Percentiles rank a stretch among this genome's conserved stretches.
These are phyloP conservation scores for Capricornis sumatraensis DNA, from an alignment of 2,113 vertebrate species.

Conservation along the genomic window DNA sequence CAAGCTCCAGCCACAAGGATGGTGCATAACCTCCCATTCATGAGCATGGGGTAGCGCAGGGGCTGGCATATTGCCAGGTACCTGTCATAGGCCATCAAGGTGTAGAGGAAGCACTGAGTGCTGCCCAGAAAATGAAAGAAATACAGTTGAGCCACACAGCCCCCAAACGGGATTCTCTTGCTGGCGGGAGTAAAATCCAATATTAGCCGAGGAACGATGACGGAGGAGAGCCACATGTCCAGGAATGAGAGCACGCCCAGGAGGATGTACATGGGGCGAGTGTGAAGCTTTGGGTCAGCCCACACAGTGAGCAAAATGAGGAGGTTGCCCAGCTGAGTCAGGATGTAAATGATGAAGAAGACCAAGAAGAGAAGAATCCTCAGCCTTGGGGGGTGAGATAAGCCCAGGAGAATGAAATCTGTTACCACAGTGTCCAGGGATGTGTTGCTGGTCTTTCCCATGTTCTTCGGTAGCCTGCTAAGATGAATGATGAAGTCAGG, in stretches of 20 bases:
- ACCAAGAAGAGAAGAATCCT: constrained; percentile 58
- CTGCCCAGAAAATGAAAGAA: constrained; percentile 63
- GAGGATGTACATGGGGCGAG: constrained; percentile 73
- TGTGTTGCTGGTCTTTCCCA: too few relatives aligned
- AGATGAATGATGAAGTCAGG: too few relatives aligned
- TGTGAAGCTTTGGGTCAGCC: constrained; percentile 57
- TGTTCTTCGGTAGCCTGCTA: too few relatives aligned
- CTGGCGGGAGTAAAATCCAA: not conserved
- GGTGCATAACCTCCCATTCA: constrained; percentile 65
- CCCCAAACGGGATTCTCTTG: constrained; percentile 63
- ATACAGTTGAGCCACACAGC: constrained; percentile 79
- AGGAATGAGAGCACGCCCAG: constrained; percentile 70
- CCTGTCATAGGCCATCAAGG: constrained; percentile 82
- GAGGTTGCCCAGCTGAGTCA: constrained; percentile 72
- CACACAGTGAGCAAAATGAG: constrained; percentile 65
- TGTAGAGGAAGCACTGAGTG: constrained; percentile 77
- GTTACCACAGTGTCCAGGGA: not conserved
- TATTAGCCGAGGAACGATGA: constrained; percentile 46
- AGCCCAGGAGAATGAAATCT: constrained; percentile 57
- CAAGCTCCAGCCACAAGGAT: constrained; percentile 65
- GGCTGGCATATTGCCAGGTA: constrained; percentile 80
- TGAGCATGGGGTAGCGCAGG: constrained; percentile 74
- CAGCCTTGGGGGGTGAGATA: constrained; percentile 37
- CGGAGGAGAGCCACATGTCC: constrained; percentile 73
- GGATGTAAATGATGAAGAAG: constrained; percentile 68